Conservation (phyloP, 2,888 invertebrate genomes). For the Hirtodrosophila confusa region DNA sequence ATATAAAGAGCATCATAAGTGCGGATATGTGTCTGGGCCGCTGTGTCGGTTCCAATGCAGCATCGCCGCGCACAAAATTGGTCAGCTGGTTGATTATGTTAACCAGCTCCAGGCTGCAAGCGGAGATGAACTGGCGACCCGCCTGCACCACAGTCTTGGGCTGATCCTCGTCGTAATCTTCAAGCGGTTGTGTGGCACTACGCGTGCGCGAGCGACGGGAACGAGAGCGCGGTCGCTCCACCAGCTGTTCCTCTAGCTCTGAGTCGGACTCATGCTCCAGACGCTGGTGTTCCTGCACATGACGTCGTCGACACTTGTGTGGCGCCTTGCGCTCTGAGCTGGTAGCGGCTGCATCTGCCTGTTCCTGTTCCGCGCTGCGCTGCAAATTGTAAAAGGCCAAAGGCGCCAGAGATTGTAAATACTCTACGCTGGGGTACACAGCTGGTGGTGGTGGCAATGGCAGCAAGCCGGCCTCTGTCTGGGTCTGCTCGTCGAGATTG, state of each 20-base stretch:
- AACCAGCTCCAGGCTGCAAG: slow-evolving; percentile 88
- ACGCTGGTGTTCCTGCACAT: slow-evolving; percentile 83
- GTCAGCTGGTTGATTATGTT: slow-evolving; percentile 89
- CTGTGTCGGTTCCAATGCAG: slow-evolving; percentile 73
- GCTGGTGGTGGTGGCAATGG: slow-evolving; percentile 85
- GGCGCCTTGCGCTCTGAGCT: slow-evolving; percentile 76
- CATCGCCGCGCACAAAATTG: slow-evolving; percentile 85
- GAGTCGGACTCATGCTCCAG: slow-evolving; percentile 54
- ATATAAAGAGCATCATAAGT: slow-evolving; percentile 90
- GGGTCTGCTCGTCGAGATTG: slow-evolving; percentile 80
- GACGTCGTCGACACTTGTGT: slow-evolving; percentile 85
- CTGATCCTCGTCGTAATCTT: slow-evolving; percentile 84
- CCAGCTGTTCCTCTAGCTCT: slow-evolving; percentile 85
- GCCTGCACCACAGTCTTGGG: slow-evolving; percentile 88
- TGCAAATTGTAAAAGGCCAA: slow-evolving; percentile 85
- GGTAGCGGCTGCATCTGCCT: slow-evolving; percentile 59
- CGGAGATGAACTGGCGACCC: slow-evolving; percentile 88
- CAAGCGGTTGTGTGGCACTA: slow-evolving; percentile 83
- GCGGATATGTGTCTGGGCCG: slow-evolving; percentile 88
- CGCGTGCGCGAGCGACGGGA: slow-evolving; percentile 82
- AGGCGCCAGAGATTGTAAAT: slow-evolving; percentile 86
- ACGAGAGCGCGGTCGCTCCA: slow-evolving; percentile 84
- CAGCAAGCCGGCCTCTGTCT: slow-evolving; percentile 83
- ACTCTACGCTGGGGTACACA: slow-evolving; percentile 84
- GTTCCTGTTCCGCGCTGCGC: slow-evolving; percentile 82